phyloP scores from a whole-genome alignment of 2,888 invertebrate genomes.

The Cataglyphis rosenhaueri region DNA sequence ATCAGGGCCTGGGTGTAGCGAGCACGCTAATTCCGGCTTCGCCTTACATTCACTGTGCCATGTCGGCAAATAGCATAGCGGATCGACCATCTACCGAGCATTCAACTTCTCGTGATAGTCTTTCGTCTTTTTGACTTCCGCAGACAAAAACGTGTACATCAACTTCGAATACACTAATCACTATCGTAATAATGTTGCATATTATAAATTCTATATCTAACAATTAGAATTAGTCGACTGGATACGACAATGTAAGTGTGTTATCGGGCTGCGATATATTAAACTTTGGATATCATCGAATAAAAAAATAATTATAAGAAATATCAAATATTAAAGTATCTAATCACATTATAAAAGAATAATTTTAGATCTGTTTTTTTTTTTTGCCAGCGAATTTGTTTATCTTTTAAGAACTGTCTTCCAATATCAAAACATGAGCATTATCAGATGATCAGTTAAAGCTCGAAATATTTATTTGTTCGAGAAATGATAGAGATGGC shows the following conservation, averaged over 20 bases:
- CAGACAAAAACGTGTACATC: constrained; percentile 29
- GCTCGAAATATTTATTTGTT: neutral
- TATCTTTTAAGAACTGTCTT: neutral
- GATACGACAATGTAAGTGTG: neutral
- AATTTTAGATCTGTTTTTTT: neutral
- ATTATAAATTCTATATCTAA: neutral
- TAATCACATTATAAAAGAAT: neutral
- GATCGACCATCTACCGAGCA: constrained; percentile 10
- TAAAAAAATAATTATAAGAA: constrained; percentile 75
- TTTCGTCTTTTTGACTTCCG: constrained; percentile 19
- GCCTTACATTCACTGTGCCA: constrained; percentile 49
- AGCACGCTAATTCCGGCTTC: constrained; percentile 64
- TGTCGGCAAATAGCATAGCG: constrained; percentile 38
- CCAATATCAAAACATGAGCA: neutral
- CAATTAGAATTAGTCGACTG: neutral
- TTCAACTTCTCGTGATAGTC: constrained; percentile 45
- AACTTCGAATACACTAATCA: constrained; percentile 21
- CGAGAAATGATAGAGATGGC: neutral
- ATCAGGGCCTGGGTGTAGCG: constrained; percentile 65
- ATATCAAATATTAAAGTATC: constrained; percentile 7
- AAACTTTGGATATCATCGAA: constrained; percentile 55
- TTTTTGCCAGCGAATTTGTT: neutral
- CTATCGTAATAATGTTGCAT: constrained; percentile 29
- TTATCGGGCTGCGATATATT: neutral
- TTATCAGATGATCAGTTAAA: neutral